These are phyloP conservation scores for Amblyraja radiata DNA, from an alignment of 2,797 vertebrate genomes.

Conservation along the genomic window DNA sequence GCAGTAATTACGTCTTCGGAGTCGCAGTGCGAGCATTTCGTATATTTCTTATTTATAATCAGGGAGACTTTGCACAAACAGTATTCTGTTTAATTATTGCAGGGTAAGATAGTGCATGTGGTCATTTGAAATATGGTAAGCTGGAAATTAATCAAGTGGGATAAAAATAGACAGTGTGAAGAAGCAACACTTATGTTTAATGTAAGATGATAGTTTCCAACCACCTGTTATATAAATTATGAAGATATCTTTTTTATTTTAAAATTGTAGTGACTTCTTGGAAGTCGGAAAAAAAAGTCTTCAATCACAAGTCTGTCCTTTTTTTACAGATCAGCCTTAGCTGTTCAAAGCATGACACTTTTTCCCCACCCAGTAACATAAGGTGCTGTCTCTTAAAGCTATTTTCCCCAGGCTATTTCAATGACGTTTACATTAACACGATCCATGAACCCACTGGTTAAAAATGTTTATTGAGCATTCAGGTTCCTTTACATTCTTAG, in stretches of 20 bases:
- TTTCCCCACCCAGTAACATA: neutral
- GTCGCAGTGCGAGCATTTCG: neutral
- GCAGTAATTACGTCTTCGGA: neutral
- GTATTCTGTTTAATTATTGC: neutral
- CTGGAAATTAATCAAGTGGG: conserved; percentile 16
- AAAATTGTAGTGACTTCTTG: neutral
- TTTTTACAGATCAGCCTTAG: neutral
- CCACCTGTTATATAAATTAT: neutral
- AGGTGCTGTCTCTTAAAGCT: neutral
- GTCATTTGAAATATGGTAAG: conserved; percentile 14
- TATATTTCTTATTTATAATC: neutral
- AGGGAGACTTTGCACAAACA: neutral
- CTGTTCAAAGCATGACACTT: too few relatives aligned
- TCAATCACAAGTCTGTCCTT: neutral
- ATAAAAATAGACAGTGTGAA: conserved; percentile 11
- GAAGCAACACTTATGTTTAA: conserved; percentile 11
- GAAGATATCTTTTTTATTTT: neutral
- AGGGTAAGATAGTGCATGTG: neutral
- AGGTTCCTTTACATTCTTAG: neutral
- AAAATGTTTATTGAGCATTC: neutral
- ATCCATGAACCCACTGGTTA: neutral
- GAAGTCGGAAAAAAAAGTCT: neutral
- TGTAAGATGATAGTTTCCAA: neutral
- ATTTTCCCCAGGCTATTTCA: neutral
- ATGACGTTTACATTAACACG: neutral